Evolutionary conservation across 2,888 invertebrate genomes (phyloP), one percentile per base, ranked within the genome.

Genomic region (Lithosia quadra): DNA sequence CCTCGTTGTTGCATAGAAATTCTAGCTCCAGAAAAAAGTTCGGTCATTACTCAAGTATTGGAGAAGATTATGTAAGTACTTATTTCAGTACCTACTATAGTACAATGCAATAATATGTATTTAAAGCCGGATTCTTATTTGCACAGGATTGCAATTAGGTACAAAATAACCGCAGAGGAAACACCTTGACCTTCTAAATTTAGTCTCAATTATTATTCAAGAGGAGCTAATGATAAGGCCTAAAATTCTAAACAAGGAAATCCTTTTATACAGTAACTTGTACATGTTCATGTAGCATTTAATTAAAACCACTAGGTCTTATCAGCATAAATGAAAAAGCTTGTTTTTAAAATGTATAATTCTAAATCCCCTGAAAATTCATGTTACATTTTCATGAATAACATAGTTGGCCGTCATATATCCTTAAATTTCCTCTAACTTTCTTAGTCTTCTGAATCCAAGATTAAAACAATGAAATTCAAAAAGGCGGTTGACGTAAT

Each of bases 231-330:
- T 10, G 10, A 5, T 28, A 7, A 34, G 9, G 9, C n/a, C n/a
- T 49, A 49, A 49, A 49, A n/a, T 49, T n/a, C 8, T 49, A n/a
- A 49, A 49, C 49, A 49, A 49, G 49, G n/a, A n/a, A 49, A n/a
- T 1, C 43, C 43, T 43, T 43, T 43, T 18, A 43, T 3, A 15
- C 13, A 43, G 18, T 18, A 43, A 43, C 18, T 43, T 28, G 5
- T n/a, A n/a, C 49, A 49, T n/a, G 9, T 49, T n/a, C 18, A n/a
- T n/a, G 18, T 18, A 43, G 7, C 39, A 39, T 43, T 39, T n/a
- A n/a, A 28, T 28, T 49, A 18, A 43, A 43, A 18, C 43, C 43
- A 43, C 43, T n/a, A 49, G 49, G 49, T 49, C 2, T n/a, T 18
- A 43, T 18, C 18, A 18, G n/a, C 7, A 49, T n/a, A 49, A 49